Conservation (phyloP, 2,113 vertebrate genomes). For the Mesocricetus auratus region DNA sequence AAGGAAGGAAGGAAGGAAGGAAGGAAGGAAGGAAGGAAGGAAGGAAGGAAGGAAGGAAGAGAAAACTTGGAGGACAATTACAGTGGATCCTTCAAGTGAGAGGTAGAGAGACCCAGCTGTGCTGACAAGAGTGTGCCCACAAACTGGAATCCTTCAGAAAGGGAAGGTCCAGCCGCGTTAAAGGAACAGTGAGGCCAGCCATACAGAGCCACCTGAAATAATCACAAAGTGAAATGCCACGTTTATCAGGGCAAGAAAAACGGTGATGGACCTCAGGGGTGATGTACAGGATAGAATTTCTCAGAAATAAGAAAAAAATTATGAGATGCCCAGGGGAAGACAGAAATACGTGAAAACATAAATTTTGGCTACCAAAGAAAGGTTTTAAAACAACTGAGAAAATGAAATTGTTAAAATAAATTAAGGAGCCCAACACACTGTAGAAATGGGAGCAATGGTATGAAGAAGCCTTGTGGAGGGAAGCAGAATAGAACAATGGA, state of each 20-base stretch:
- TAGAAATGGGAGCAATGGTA: background rate
- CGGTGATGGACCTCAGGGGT: background rate
- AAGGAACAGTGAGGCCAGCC: background rate
- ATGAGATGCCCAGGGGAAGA: background rate
- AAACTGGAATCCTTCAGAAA: background rate
- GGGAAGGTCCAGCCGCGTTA: background rate
- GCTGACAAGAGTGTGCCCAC: background rate
- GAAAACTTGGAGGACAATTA: too few species aligned
- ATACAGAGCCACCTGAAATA: background rate
- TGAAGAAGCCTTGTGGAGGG: background rate
- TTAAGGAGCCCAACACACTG: background rate
- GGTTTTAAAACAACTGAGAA: background rate
- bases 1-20: too few species aligned
- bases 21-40: too few species aligned
- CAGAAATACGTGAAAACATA: slow-evolving; percentile 15
- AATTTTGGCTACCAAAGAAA: background rate
- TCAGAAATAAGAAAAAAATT: background rate
- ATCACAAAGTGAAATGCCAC: background rate
- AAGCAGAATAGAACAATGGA: background rate
- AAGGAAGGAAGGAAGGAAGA: too few species aligned
- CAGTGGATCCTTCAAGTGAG: too few species aligned
- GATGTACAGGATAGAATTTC: background rate
- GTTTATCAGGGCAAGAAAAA: background rate
- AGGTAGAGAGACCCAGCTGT: background rate
- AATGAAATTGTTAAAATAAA: background rate